Conservation (phyloP, 1,140 invertebrate species). For the Campoletis sonorensis region DNA sequence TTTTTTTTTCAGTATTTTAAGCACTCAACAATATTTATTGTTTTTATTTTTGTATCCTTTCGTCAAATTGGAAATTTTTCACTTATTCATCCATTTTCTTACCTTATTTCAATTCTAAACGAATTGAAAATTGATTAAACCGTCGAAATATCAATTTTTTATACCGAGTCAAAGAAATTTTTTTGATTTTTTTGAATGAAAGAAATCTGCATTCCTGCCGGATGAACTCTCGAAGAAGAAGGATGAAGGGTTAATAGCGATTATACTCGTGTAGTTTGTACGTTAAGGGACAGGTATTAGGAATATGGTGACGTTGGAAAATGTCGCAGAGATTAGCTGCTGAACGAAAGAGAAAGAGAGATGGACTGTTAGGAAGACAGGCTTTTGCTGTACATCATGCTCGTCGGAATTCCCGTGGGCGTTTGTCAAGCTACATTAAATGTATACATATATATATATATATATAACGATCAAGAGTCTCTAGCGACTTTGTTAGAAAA, state of each 20-base stretch:
- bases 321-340: constrained; percentile 3
- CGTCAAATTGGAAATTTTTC: too few species aligned
- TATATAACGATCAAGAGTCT: not conserved
- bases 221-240: constrained; percentile 10
- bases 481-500: constrained; percentile 41
- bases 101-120: too few species aligned
- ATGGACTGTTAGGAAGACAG: constrained; percentile 13
- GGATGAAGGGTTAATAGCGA: constrained; percentile 21
- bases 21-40: too few species aligned
- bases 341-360: not conserved
- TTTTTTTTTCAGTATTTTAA: too few species aligned
- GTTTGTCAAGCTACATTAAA: constrained; percentile 4
- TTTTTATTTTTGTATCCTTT: too few species aligned
- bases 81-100: too few species aligned
- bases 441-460: not conserved
- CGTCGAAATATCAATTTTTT: too few species aligned
- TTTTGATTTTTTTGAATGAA: not conserved
- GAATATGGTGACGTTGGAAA: not conserved
- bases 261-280: constrained; percentile 7
- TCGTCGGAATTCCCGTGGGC: constrained; percentile 42
- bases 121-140: too few species aligned
- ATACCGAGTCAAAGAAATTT: too few species aligned
- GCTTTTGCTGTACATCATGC: constrained; percentile 28
- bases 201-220: not conserved
- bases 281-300: constrained; percentile 32